A percentile compares a stretch with the other conserved stretches of the same genome.
Conservation (phyloP, 2,113 vertebrate species). For the Xiphophorus hellerii region DNA sequence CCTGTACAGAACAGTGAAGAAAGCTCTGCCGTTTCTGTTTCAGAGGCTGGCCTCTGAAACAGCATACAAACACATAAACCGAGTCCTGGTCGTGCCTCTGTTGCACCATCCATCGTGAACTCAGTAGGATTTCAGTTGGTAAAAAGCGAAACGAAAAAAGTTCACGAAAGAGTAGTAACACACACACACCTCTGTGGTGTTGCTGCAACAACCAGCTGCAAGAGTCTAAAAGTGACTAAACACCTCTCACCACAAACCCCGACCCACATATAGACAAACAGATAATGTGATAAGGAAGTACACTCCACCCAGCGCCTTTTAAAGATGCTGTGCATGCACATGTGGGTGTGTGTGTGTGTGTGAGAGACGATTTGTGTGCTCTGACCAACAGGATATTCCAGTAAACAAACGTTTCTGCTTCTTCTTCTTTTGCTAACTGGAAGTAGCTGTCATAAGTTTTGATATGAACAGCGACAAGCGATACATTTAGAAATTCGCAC, state of each 20-base stretch:
- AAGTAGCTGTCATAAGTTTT: slow-evolving; percentile 25
- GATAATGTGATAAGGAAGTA: slow-evolving; percentile 66
- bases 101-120: background rate
- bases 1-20: slow-evolving; percentile 5
- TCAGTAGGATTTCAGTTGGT: background rate
- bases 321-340: slow-evolving; percentile 53
- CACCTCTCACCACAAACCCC: slow-evolving; percentile 64
- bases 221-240: slow-evolving; percentile 28
- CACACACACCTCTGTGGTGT: background rate
- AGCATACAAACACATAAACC: background rate
- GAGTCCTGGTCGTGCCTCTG: background rate
- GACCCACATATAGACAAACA: slow-evolving; percentile 33
- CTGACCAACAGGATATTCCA: slow-evolving; percentile 34
- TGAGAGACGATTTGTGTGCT: background rate
- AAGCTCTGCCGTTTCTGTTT: background rate
- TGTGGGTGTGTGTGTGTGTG: slow-evolving; percentile 17
- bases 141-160: slow-evolving; percentile 5
- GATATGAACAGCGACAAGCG: background rate
- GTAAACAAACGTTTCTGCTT: slow-evolving; percentile 15
- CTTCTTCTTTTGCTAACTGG: slow-evolving; percentile 11
- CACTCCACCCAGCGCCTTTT: slow-evolving; percentile 47
- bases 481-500: background rate
- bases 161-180: background rate
- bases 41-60: too few species aligned
- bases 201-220: slow-evolving; percentile 45